phyloP scores from a whole-genome alignment of 2,797 vertebrate species.

The Microctenopoma lineatum region DNA sequence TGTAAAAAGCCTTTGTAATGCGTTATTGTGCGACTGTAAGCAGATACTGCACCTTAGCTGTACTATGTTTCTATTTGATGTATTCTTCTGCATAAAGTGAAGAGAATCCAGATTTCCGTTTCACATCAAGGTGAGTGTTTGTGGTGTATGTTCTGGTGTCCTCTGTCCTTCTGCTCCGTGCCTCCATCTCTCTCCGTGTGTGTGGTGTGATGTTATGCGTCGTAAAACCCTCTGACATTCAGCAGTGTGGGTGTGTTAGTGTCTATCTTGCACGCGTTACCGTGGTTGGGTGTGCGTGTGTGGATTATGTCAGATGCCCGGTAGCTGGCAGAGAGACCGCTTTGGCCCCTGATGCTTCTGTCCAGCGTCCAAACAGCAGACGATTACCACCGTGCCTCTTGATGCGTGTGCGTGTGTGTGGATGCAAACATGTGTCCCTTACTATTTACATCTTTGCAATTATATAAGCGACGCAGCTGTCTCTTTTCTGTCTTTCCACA shows the following conservation, averaged over 20 bases:
- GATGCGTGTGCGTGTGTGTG: constrained; percentile 10
- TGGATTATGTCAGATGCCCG: constrained; percentile 63
- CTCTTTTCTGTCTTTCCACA: constrained; percentile 19
- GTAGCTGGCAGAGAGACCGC: constrained; percentile 51
- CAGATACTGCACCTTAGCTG: not conserved
- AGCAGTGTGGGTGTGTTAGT: constrained; percentile 13
- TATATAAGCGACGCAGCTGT: constrained; percentile 64
- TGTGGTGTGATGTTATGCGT: constrained; percentile 34
- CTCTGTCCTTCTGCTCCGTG: constrained; percentile 22
- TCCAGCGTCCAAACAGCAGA: constrained; percentile 54
- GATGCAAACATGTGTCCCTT: constrained; percentile 20
- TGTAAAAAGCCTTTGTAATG: not conserved
- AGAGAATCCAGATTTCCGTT: not conserved
- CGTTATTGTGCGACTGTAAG: not conserved
- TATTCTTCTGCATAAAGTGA: not conserved
- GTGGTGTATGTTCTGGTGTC: constrained; percentile 30
- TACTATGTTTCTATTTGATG: not conserved
- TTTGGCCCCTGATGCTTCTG: constrained; percentile 63
- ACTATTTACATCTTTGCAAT: constrained; percentile 39
- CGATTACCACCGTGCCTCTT: constrained; percentile 50
- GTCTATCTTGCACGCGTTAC: not conserved
- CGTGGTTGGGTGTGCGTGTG: constrained; percentile 15
- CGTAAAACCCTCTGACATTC: constrained; percentile 58
- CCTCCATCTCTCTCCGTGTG: constrained; percentile 11
- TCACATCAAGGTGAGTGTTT: not conserved